Conservation (phyloP, 2,113 vertebrate genomes). For the Notiomystis cincta region DNA sequence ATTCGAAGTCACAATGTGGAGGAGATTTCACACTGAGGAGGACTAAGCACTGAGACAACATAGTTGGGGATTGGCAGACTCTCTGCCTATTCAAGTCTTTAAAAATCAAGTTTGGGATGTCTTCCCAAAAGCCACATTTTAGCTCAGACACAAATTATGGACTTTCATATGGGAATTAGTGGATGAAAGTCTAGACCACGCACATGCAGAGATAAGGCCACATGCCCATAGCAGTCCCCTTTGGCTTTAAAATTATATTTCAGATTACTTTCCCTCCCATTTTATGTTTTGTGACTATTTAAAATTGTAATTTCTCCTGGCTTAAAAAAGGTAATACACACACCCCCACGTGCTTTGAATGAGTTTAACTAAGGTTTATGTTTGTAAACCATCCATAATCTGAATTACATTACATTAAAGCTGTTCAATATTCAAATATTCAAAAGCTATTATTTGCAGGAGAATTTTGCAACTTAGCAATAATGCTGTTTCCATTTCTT, state of each 20-base stretch:
- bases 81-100: neutral
- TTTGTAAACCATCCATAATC: slow-evolving; percentile 27
- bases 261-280: neutral
- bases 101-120: neutral
- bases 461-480: neutral
- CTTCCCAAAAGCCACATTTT: neutral
- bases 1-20: neutral
- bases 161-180: neutral
- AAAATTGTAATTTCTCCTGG: neutral
- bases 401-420: neutral
- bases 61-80: neutral
- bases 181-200: fast-evolving
- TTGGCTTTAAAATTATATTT: neutral
- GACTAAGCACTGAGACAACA: neutral
- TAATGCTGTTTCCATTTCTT: neutral
- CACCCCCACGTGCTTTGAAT: neutral
- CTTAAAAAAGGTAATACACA: neutral
- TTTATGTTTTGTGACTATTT: neutral
- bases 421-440: slow-evolving; percentile 33
- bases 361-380: neutral
- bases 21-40: neutral
- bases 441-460: neutral
- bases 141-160: neutral
- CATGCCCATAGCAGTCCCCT: neutral
- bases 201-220: neutral